phyloP scores from a whole-genome alignment of 2,113 vertebrate genomes.

The Hippocampus mohnikei region DNA sequence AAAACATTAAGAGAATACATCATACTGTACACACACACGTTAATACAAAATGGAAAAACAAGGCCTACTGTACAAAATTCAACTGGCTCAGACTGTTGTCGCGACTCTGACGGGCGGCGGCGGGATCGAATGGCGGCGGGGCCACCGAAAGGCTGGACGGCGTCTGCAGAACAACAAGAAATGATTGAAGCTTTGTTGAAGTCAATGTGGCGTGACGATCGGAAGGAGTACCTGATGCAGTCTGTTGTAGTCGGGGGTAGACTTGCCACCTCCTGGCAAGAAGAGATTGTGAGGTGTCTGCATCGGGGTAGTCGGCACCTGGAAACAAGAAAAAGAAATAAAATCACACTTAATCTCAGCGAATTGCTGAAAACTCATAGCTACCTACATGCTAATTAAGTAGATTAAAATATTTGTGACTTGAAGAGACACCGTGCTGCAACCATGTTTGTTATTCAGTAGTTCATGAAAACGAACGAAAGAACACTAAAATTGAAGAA shows the following conservation, averaged over 20 bases:
- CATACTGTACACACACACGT: not conserved
- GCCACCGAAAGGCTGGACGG: slow-evolving; percentile 39
- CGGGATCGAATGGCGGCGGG: slow-evolving; percentile 51
- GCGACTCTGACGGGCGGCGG: slow-evolving; percentile 60
- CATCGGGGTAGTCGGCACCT: slow-evolving; percentile 44
- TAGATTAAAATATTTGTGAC: too few species aligned
- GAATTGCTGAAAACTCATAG: too few species aligned
- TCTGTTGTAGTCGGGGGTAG: slow-evolving; percentile 55
- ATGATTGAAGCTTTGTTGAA: not conserved
- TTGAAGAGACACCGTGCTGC: too few species aligned
- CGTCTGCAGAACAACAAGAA: slow-evolving; percentile 34
- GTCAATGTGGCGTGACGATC: too few species aligned
- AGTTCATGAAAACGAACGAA: too few species aligned
- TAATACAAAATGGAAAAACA: slow-evolving; percentile 5
- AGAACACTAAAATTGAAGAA: too few species aligned
- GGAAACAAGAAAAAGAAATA: not conserved
- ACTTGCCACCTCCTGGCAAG: slow-evolving; percentile 36
- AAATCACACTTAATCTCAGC: too few species aligned
- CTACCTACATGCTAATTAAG: too few species aligned
- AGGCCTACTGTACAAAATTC: not conserved
- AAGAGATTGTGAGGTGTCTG: slow-evolving; percentile 40
- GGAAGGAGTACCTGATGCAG: slow-evolving; percentile 32
- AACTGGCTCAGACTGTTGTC: slow-evolving; percentile 61
- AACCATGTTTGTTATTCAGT: too few species aligned
- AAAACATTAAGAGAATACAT: not conserved